Percentiles rank a stretch among this genome's conserved stretches.
Conservation (phyloP, 2,113 vertebrate genomes). For the Mungos mungo region DNA sequence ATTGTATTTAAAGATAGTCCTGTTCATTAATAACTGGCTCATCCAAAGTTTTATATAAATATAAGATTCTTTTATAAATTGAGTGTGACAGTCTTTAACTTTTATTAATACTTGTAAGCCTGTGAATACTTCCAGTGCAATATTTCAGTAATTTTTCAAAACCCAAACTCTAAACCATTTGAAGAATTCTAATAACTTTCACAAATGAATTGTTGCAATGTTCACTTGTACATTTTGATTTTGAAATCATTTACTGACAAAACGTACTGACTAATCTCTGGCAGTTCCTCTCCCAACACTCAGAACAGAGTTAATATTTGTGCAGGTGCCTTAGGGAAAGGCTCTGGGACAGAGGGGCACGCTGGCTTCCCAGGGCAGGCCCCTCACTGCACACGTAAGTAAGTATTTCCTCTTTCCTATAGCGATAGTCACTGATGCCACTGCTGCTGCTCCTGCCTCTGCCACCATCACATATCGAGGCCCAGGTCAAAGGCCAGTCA, state of each 20-base stretch:
- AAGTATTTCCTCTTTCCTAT: background rate
- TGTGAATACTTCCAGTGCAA: background rate
- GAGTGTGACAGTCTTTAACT: background rate
- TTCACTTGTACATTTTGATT: background rate
- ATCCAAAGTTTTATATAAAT: background rate
- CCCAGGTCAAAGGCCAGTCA: background rate
- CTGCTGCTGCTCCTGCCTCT: background rate
- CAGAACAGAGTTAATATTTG: background rate
- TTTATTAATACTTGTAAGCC: background rate
- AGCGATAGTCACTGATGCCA: background rate
- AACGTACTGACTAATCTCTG: background rate
- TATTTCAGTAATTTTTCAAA: background rate
- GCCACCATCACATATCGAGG: background rate
- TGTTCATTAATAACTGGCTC: background rate
- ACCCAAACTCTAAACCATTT: background rate
- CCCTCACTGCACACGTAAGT: background rate
- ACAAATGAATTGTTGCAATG: background rate
- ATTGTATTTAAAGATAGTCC: too few species aligned
- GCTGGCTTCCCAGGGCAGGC: background rate
- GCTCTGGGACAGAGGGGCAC: background rate
- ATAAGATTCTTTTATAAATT: background rate
- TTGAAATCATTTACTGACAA: background rate
- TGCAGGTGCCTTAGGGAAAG: background rate
- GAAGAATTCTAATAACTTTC: background rate
- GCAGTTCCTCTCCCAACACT: background rate